Evolutionary conservation across 2,113 vertebrate species (phyloP), one percentile per base, ranked within the genome.

Genomic region (Cariama cristata): DNA sequence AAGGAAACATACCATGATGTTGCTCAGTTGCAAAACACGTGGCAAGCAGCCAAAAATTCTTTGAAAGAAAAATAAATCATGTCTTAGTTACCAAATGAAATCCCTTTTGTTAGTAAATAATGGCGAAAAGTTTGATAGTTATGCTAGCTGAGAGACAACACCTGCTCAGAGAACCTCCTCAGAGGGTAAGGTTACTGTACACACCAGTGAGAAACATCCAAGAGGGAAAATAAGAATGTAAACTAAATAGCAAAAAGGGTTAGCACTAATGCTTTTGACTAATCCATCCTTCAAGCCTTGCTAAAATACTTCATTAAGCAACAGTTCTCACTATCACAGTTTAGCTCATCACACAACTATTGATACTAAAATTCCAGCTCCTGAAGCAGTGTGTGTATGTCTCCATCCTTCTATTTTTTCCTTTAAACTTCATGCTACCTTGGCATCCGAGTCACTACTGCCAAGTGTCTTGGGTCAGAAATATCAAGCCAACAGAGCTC

Each of bases 81-180:
- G 64, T 23, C 42, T 81, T 69, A 40, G 67, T 73, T 86, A 89
- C 64, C 53, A 91, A 92, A 67, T 40, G 40, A 95, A 74, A 86
- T 52, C 55, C 32, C 23, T 87, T 80, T 85, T 94, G 83, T 42
- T 72, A 82, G 88, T 68, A 95, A 95, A 89, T 27, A 88, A 26
- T 3, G 16, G 69, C 2, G 27, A 91, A 50, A 49, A 87, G 62
- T 32, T 63, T 8, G 56, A 56, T 27, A 44, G 22, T 75, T 87
- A 35, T 6, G 24, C 59, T 68, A 62, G 63, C 55, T 58, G 50
- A 60, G 59, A 87, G 45, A 33, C 72, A 89, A 5, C 14, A 74
- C 18, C 53, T 27, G 2, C 67, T 86, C 35, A n/a, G 33, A 50
- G 27, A 58, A n/a, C n/a, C n/a, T 71, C 49, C 75, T 69, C 19